phyloP scores from a whole-genome alignment of 2,888 invertebrate genomes.

The Cheilosia variabilis region DNA sequence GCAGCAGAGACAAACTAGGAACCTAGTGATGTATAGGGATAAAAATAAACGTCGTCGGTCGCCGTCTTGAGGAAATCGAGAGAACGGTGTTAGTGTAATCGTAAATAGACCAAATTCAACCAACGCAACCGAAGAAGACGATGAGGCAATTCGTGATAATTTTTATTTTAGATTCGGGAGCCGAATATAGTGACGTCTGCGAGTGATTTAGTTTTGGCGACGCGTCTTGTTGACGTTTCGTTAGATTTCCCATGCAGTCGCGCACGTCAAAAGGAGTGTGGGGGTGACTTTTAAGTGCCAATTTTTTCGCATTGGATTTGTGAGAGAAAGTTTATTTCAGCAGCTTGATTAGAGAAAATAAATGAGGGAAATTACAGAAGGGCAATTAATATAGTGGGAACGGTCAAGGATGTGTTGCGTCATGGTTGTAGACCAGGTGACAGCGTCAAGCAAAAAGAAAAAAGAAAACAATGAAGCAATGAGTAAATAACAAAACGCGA shows the following conservation, averaged over 20 bases:
- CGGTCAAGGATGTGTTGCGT: conserved; percentile 53
- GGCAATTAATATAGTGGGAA: conserved; percentile 25
- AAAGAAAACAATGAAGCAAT: not conserved
- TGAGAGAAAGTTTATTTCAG: conserved; percentile 38
- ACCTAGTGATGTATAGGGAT: not conserved
- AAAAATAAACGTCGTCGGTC: conserved; percentile 24
- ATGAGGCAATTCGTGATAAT: conserved; percentile 35
- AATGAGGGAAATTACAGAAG: conserved; percentile 19
- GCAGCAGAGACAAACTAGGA: conserved; percentile 24
- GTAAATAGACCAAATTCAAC: not conserved
- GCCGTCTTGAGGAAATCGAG: not conserved
- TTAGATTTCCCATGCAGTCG: not conserved
- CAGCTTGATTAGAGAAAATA: conserved; percentile 2
- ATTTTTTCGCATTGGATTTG: conserved; percentile 5
- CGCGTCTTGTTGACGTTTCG: conserved; percentile 31
- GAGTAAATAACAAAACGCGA: too few relatives aligned
- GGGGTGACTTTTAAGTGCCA: conserved; percentile 10
- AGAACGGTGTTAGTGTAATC: not conserved
- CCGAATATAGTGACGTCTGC: conserved; percentile 22
- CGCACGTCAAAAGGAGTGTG: conserved; percentile 3
- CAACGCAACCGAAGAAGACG: conserved; percentile 1
- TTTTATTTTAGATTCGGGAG: not conserved
- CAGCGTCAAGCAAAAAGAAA: not conserved
- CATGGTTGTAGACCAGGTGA: not conserved
- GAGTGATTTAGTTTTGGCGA: conserved; percentile 36